phyloP scores from a whole-genome alignment of 2,797 vertebrate genomes.

The Esox lucius region DNA sequence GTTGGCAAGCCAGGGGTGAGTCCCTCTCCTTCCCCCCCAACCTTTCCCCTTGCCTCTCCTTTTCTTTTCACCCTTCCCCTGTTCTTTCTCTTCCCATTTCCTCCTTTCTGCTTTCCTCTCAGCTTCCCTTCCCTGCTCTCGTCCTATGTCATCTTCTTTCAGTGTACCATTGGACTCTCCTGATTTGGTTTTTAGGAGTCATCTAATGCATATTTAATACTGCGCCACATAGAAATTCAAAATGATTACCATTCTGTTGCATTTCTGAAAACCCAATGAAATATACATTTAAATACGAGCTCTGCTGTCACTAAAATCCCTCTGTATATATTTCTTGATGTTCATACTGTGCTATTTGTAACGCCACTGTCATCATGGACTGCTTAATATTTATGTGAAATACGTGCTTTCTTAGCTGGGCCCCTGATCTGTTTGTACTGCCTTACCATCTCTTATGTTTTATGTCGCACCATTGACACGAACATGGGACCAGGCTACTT shows the following conservation, averaged over 20 bases:
- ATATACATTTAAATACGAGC: too few species aligned
- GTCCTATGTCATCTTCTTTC: neutral
- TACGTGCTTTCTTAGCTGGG: neutral
- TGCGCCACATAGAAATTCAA: too few species aligned
- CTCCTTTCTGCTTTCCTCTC: neutral
- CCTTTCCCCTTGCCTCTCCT: neutral
- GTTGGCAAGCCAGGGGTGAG: conserved; percentile 88
- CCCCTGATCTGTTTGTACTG: neutral
- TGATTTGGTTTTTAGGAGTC: neutral
- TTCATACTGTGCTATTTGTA: neutral
- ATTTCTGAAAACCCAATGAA: too few species aligned
- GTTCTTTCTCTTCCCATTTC: conserved; percentile 18
- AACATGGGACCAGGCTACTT: neutral
- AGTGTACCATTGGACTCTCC: neutral
- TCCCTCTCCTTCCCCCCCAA: conserved; percentile 24
- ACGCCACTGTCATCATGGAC: neutral
- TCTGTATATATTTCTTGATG: neutral
- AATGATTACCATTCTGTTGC: too few species aligned
- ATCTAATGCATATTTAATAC: neutral
- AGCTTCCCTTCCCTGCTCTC: too few species aligned
- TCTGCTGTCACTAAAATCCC: neutral
- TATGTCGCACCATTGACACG: neutral
- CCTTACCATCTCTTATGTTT: neutral
- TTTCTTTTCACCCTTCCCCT: conserved; percentile 32
- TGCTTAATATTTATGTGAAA: neutral